Percentiles rank a stretch among this genome's conserved stretches.
These are phyloP conservation scores for Periophthalmus magnuspinnatus DNA, from an alignment of 2,797 vertebrate species.

Conservation along the genomic window DNA sequence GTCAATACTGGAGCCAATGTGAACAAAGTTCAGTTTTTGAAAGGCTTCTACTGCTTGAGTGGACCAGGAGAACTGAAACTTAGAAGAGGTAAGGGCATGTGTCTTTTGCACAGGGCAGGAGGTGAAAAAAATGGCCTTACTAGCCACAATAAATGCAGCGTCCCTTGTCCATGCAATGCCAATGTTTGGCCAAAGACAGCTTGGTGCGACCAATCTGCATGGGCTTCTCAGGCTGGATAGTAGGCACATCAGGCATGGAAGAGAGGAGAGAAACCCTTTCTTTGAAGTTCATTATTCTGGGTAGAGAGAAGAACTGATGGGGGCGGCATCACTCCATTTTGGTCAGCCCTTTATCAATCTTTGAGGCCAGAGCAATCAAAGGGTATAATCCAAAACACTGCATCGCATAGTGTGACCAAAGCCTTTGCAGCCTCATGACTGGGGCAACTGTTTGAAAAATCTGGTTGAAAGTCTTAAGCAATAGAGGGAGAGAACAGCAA, in stretches of 20 bases:
- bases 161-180: neutral
- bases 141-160: neutral
- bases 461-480: neutral
- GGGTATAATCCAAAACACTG: neutral
- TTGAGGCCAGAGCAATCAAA: neutral
- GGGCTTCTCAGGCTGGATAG: neutral
- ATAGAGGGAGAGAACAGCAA: neutral
- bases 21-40: neutral
- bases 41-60: neutral
- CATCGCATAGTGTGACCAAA: neutral
- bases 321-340: no score
- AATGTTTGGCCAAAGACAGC: neutral
- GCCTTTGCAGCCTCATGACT: neutral
- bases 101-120: neutral
- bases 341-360: neutral
- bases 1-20: neutral
- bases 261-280: neutral
- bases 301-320: neutral
- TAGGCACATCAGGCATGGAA: neutral
- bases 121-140: neutral
- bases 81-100: neutral
- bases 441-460: neutral
- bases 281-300: neutral
- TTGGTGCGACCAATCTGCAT: neutral
- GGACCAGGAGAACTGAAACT: neutral